Base-by-base conservation (phyloP, 1,140 invertebrate species). In the Cardiocondyla obscurior region DNA sequence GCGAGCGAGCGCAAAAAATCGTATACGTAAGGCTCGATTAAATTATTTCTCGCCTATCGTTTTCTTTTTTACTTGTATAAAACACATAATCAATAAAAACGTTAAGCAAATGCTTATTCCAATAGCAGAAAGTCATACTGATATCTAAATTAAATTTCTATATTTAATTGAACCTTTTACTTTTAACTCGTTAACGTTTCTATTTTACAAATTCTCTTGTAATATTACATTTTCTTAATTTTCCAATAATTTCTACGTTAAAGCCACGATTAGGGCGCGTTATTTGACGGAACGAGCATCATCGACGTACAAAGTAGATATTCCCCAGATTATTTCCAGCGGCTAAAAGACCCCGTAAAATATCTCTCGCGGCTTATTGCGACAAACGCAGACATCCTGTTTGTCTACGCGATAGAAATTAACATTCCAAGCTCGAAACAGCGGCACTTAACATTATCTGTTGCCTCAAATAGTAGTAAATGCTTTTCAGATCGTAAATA, bases 351-450 rank as follows among this genome's bases (percentile, higher is more conserved):
- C 28, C 22, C 7, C 39, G 8, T 57, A 72, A 57, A 53, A 28
- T 28, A 5, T 4, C 7, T 28, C 22, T 42, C 16, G 6, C 7
- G 7, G 7, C 39, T 74, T 74, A 74, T 60, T 74, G 6, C 12
- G 0, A 7, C 28, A 62, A 74, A 74, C 46, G 28, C 28, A 62
- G 55, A 62, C 39, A 74, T 62, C 12, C 57, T 74, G 55, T 62
- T 74, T 19, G 25, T 74, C 28, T 46, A 16, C 10, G 12, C 28
- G 39, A 46, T 33, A 62, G 10, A 62, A 62, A 62, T 74, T 74
- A 74, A 74, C 57, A 58, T 74, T 74, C 72, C 12, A 44, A 62
- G 25, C n/a, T 33, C 25, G 19, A 30, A 74, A 74, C 39, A 74
- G 28, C 25, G 53, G 3, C 16, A 46, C n/a, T 74, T 60, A 60